These are phyloP conservation scores for Lasius fuliginosus DNA, from an alignment of 2,888 invertebrate genomes.

Conservation along the genomic window DNA sequence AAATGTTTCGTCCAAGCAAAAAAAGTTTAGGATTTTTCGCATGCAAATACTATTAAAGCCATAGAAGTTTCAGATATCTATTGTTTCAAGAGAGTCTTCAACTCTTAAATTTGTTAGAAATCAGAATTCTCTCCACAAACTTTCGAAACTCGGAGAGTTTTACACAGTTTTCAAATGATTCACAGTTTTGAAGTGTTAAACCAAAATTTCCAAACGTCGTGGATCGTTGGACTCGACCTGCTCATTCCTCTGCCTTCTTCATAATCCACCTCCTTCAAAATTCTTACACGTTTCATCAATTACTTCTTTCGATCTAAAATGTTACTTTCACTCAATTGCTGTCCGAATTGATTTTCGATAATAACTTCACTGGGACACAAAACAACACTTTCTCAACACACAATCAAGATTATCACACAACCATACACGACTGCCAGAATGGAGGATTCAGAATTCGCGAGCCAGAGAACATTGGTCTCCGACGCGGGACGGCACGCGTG, in stretches of 20 bases:
- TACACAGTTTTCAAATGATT: neutral
- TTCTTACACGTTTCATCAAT: neutral
- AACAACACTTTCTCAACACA: neutral
- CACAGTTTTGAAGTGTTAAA: neutral
- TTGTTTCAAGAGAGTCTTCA: neutral
- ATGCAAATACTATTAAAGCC: neutral
- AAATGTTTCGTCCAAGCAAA: neutral
- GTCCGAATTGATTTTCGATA: neutral
- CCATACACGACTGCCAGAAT: neutral
- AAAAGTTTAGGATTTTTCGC: neutral
- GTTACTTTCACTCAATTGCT: conserved; percentile 3
- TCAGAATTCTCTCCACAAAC: neutral
- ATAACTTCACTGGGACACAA: conserved; percentile 17
- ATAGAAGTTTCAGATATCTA: neutral
- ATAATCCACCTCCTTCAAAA: neutral
- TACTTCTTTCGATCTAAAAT: neutral
- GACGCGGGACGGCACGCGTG: conserved; percentile 74
- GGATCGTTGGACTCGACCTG: neutral
- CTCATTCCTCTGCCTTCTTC: neutral
- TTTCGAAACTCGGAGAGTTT: neutral
- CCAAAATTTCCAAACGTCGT: neutral
- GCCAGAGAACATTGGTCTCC: conserved; percentile 55
- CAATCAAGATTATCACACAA: neutral
- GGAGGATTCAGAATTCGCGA: neutral
- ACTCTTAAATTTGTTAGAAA: neutral